Evolutionary conservation across 2,888 invertebrate genomes (phyloP).

Genomic region (Hydraecia micacea): DNA sequence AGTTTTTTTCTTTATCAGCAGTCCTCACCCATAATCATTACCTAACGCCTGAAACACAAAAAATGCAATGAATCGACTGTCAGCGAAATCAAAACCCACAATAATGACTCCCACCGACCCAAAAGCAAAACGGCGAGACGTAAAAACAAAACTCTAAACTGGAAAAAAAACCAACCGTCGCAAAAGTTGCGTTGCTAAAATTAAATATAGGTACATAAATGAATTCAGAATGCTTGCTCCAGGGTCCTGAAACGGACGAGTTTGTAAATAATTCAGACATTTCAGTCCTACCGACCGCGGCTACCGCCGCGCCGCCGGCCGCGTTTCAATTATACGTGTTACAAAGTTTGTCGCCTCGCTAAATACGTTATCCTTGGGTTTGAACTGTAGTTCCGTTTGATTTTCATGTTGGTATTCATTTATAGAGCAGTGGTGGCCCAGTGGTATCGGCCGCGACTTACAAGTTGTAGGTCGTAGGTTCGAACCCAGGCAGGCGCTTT

Average conservation of each 20-base stretch:
- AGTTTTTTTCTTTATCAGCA: too few relatives aligned
- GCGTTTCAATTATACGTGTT: constrained; percentile 68
- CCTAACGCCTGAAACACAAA: not conserved
- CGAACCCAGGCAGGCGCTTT: too few relatives aligned
- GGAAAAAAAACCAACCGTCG: constrained; percentile 46
- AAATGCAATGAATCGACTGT: constrained; percentile 5
- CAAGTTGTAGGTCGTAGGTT: too few relatives aligned
- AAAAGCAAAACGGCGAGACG: constrained; percentile 24
- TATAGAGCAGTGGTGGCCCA: too few relatives aligned
- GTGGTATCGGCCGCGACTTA: too few relatives aligned
- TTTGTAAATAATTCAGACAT: constrained; percentile 68
- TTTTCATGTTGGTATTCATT: constrained; percentile 40
- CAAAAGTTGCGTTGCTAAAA: constrained; percentile 52
- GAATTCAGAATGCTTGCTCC: constrained; percentile 50
- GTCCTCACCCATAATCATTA: not conserved
- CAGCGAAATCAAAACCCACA: not conserved
- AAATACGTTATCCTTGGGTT: constrained; percentile 52
- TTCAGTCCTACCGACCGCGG: constrained; percentile 50
- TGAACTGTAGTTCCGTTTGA: constrained; percentile 36
- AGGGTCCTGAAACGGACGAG: constrained; percentile 46
- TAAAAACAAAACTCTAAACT: constrained; percentile 31
- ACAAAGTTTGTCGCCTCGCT: constrained; percentile 55
- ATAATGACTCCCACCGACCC: not conserved
- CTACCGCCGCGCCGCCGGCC: constrained; percentile 16
- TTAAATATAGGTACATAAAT: constrained; percentile 49